A percentile compares a stretch with the other conserved stretches of the same genome.
phyloP scores from a whole-genome alignment of 2,113 vertebrate species.

The Zosterops borbonicus region DNA sequence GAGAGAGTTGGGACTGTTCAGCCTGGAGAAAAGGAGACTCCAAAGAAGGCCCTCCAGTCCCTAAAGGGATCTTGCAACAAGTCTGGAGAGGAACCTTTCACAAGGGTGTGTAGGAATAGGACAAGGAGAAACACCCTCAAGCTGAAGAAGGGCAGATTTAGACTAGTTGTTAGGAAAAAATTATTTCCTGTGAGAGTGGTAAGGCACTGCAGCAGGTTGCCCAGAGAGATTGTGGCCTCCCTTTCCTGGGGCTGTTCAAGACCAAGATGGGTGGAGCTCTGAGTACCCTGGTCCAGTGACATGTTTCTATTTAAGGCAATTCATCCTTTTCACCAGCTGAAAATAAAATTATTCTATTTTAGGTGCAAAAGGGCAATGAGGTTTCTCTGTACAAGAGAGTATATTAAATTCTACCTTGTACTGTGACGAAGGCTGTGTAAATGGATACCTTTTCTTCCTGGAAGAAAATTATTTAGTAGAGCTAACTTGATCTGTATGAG shows the following conservation, averaged over 20 bases:
- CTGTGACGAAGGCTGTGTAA: slow-evolving; percentile 1
- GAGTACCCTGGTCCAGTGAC: neutral
- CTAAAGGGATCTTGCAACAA: neutral
- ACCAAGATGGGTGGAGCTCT: neutral
- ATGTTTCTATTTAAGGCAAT: neutral
- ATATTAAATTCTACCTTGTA: slow-evolving; percentile 2
- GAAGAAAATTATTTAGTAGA: slow-evolving; percentile 47
- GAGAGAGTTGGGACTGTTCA: neutral
- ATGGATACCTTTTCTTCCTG: neutral
- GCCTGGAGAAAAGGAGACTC: neutral
- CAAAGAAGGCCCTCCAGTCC: neutral
- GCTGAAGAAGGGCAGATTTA: no score
- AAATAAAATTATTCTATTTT: neutral
- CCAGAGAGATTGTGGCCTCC: neutral
- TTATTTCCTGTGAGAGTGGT: neutral
- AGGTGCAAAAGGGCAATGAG: neutral
- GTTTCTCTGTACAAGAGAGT: neutral
- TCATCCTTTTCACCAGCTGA: neutral
- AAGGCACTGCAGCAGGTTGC: neutral
- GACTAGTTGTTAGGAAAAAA: neutral
- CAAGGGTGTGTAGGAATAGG: neutral
- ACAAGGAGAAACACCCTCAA: neutral
- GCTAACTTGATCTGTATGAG: neutral
- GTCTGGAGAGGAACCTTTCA: neutral
- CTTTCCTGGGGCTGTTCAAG: neutral